Conservation (phyloP, 1,140 invertebrate genomes). For the Matsumurasca onukii region DNA sequence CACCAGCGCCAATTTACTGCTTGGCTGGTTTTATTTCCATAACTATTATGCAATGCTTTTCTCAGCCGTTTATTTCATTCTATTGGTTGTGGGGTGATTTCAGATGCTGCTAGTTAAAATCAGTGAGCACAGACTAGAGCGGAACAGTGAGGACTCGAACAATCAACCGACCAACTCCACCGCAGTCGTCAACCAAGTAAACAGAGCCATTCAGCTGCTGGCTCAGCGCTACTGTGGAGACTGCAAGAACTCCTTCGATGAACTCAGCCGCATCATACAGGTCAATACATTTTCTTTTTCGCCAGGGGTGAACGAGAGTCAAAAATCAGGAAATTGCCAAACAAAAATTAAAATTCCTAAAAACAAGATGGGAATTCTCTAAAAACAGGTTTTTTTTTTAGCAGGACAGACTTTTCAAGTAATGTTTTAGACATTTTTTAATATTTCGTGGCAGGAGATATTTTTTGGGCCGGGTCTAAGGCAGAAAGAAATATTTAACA, state of each 20-base stretch:
- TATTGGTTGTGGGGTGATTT: too few species aligned
- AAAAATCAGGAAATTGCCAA: too few species aligned
- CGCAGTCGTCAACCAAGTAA: slow-evolving; percentile 53
- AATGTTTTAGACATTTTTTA: too few species aligned
- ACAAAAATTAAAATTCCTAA: not conserved
- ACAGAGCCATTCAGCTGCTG: slow-evolving; percentile 79
- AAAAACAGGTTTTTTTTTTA: not conserved
- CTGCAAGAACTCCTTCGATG: slow-evolving; percentile 93
- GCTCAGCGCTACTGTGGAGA: slow-evolving; percentile 95
- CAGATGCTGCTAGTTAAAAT: slow-evolving; percentile 72
- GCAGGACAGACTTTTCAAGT: not conserved
- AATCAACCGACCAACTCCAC: slow-evolving; percentile 18
- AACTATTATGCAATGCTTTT: too few species aligned
- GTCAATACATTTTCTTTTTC: too few species aligned
- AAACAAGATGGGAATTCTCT: not conserved
- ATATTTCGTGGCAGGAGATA: too few species aligned
- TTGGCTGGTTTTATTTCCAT: too few species aligned
- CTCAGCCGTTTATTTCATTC: too few species aligned
- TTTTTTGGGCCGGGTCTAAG: too few species aligned
- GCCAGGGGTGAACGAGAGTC: too few species aligned
- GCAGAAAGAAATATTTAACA: too few species aligned
- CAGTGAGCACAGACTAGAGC: slow-evolving; percentile 70
- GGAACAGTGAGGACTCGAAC: slow-evolving; percentile 42
- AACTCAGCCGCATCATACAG: slow-evolving; percentile 91
- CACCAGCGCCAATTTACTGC: too few species aligned